phyloP scores from a whole-genome alignment of 30 jellyfish, hydroid and myxozoan genomes.

The Haliclystus octoradiatus region DNA sequence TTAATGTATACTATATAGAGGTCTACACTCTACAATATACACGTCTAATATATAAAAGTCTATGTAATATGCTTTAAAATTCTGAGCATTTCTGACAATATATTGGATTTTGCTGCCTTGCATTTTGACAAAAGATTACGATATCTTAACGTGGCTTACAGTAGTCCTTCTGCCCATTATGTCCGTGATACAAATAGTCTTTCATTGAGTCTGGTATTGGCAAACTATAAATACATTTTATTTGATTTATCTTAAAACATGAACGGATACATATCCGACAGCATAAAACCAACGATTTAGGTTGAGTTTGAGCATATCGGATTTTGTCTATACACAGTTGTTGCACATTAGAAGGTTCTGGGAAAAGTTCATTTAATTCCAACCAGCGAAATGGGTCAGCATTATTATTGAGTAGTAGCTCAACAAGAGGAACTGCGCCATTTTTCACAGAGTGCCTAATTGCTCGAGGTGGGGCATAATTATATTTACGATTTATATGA shows the following conservation, averaged over 20 bases:
- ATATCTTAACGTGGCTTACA: too few relatives aligned
- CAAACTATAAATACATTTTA: slow-evolving; percentile 28
- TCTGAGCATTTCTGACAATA: too few relatives aligned
- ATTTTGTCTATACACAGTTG: slow-evolving; percentile 28
- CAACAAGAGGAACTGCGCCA: slow-evolving; percentile 74
- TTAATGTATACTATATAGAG: too few relatives aligned
- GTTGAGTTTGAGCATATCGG: slow-evolving; percentile 25
- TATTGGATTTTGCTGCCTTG: too few relatives aligned
- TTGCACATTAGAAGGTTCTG: slow-evolving; percentile 37
- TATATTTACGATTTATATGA: slow-evolving; percentile 27
- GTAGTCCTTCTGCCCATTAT: too few relatives aligned
- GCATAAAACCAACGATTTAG: slow-evolving; percentile 22
- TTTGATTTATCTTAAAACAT: slow-evolving; percentile 10
- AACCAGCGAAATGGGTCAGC: slow-evolving; percentile 25
- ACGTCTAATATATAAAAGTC: too few relatives aligned
- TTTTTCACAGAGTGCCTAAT: slow-evolving; percentile 63
- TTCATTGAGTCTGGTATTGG: slow-evolving; percentile 50
- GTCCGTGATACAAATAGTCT: slow-evolving; percentile 73
- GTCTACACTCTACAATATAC: too few relatives aligned
- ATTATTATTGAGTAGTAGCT: slow-evolving; percentile 37
- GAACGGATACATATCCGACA: slow-evolving; percentile 59
- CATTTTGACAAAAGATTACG: too few relatives aligned
- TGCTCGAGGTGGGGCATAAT: slow-evolving; percentile 48
- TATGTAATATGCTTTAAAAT: too few relatives aligned
- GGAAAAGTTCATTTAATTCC: slow-evolving; percentile 32